phyloP scores from a whole-genome alignment of 37 sponge, comb jelly and placozoan species.

The Halichondria panicea region DNA sequence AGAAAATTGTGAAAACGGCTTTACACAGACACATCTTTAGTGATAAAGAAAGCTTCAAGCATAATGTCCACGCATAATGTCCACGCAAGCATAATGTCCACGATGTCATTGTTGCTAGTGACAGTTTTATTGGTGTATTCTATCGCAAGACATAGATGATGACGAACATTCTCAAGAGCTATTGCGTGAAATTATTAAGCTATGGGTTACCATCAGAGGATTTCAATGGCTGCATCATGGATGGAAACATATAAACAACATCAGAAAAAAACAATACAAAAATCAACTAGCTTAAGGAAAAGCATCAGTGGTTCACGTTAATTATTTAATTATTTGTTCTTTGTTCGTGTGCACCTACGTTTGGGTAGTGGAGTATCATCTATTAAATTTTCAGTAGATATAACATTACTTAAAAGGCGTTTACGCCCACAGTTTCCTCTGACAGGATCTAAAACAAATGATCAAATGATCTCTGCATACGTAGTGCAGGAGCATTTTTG shows the following conservation, averaged over 20 bases:
- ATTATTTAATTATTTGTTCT: not conserved
- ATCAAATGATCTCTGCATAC: constrained; percentile 17
- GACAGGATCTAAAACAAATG: constrained; percentile 13
- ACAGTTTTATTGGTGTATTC: constrained; percentile 34
- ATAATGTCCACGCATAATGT: not conserved
- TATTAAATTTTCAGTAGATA: not conserved
- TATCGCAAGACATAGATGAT: constrained; percentile 15
- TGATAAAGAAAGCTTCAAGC: not conserved
- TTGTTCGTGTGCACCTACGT: constrained; percentile 1
- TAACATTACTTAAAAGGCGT: not conserved
- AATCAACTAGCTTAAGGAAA: constrained; percentile 35
- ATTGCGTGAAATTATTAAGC: constrained; percentile 17
- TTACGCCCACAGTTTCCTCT: constrained; percentile 19
- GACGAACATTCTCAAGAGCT: constrained; percentile 16
- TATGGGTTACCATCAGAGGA: constrained; percentile 50
- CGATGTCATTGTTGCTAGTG: too few species aligned
- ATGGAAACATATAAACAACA: constrained; percentile 28
- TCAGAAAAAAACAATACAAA: constrained; percentile 11
- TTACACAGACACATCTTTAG: constrained; percentile 12
- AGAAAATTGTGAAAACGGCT: constrained; percentile 2
- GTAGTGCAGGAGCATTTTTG: constrained; percentile 25
- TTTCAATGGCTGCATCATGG: constrained; percentile 40
- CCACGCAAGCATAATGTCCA: constrained; percentile 13
- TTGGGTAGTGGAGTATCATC: constrained; percentile 24
- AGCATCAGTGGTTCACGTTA: not conserved